Conservation (phyloP, 2,113 vertebrate genomes). For the Pteronura brasiliensis region DNA sequence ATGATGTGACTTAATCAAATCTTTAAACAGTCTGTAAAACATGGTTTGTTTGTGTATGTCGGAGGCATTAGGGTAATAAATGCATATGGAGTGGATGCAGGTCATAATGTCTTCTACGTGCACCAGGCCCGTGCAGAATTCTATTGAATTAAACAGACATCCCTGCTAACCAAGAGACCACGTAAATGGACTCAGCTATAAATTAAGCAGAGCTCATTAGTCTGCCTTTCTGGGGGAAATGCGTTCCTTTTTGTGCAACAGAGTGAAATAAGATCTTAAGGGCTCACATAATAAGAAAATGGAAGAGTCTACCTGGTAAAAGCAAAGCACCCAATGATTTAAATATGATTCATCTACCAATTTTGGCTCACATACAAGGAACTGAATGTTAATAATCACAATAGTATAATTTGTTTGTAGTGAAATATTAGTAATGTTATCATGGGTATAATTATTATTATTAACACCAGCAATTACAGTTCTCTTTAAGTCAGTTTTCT, state of each 20-base stretch:
- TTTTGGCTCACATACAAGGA: background rate
- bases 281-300: slow-evolving; percentile 2
- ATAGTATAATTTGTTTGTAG: background rate
- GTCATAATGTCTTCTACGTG: background rate
- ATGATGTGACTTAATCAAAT: slow-evolving; percentile 60
- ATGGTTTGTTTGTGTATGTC: slow-evolving; percentile 19
- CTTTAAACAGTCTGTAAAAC: slow-evolving; percentile 47
- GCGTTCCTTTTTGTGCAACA: background rate
- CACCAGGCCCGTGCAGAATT: background rate
- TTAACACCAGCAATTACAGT: background rate
- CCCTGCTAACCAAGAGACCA: background rate
- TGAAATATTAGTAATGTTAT: background rate
- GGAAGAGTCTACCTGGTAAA: background rate
- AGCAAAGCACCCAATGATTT: background rate
- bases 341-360: background rate
- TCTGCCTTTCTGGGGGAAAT: slow-evolving; percentile 33
- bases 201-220: slow-evolving; percentile 26
- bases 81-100: background rate
- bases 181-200: background rate
- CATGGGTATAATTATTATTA: background rate
- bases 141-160: slow-evolving; percentile 31
- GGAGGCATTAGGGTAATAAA: background rate
- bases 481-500: slow-evolving; percentile 7
- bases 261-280: slow-evolving; percentile 1
- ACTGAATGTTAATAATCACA: background rate